Evolutionary conservation across 2,888 invertebrate species (phyloP), one percentile per base, ranked within the genome.

Genomic region (Bedellia somnulentella): DNA sequence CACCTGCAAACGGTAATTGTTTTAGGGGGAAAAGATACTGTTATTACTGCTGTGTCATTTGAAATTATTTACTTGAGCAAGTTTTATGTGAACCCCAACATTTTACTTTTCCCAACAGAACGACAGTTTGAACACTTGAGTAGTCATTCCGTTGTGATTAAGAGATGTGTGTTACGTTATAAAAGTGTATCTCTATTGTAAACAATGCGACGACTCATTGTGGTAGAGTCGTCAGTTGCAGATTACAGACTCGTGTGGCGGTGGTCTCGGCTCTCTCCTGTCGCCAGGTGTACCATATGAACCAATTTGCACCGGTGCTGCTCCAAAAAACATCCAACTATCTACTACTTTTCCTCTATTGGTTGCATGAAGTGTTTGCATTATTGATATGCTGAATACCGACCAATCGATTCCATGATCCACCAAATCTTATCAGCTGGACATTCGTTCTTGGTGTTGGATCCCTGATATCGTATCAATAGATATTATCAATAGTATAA

Each of bases 401-500:
- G 51, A 63, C 73, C 75, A 75, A 75, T 75, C 67, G 63, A 70
- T 71, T 60, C 52, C 59, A 54, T 29, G 61, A 56, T 51, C 47
- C 46, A 46, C 50, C 47, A 40, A 64, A 70, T 68, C 66, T 75
- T 73, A 75, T 75, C 75, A 57, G 45, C 67, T 68, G 71, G 59
- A 71, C 63, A 56, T 59, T 60, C 47, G 55, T 55, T 59, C 63
- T 59, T 64, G 60, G 66, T 57, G 67, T 58, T 63, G 49, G 49
- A 56, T 52, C 47, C 52, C 64, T 49, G 75, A 73, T 75, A 75
- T 59, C 59, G 49, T 75, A 73, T 73, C 71, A 54, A 48, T 51
- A 68, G 73, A 73, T 71, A 70, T 64, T 57, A 62, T 64, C 54
- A 66, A 75, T 70, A 59, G 71, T 75, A 75, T 75, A 75, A 71